Evolutionary conservation across 2,113 vertebrate genomes (phyloP), one percentile per base, ranked within the genome.

Genomic region (Clupea harengus): DNA sequence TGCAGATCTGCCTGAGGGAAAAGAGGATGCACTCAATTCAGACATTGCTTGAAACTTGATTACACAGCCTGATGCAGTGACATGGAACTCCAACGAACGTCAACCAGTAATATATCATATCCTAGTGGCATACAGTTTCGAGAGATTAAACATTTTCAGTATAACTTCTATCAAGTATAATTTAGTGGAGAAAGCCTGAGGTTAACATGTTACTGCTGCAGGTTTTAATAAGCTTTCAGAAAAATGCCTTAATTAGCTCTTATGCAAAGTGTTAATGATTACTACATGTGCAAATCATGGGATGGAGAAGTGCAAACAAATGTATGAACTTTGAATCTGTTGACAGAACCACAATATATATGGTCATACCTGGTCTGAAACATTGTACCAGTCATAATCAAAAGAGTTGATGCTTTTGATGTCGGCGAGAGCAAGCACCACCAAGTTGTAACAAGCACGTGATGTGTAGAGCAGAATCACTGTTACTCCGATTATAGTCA

Each of bases 361-460:
- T 78, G 39, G 22, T 18, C 85, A 25, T 90, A 96, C 98, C 98
- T 99, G 98, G 93, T 99, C 98, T 20, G 98, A 99, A 11, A 99
- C 98, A 13, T 99, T 99, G 95, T 99, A 99, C 98, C 98, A 99
- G 94, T 99, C 98, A 0, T 98, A 99, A 90, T 99, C 97, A 83
- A 99, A 99, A 44, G 97, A 97, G 89, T 96, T 96, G 0, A 98
- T 96, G 28, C 91, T 96, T 90, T 95, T 97, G 82, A 93, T 94
- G 92, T 96, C 96, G 22, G 97, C 95, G 87, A 99, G 96, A 0
- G 95, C 96, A 87, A 99, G 88, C 89, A 97, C 97, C 52, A 98
- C 95, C 91, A 99, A 93, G 88, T 99, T 99, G 94, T 99, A 99
- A 93, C 98, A 99, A 91, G 98, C 98, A 85, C 98, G 95, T 49